These are phyloP conservation scores for Hirudo medicinalis DNA, from an alignment of 1,140 invertebrate genomes.

Conservation along the genomic window DNA sequence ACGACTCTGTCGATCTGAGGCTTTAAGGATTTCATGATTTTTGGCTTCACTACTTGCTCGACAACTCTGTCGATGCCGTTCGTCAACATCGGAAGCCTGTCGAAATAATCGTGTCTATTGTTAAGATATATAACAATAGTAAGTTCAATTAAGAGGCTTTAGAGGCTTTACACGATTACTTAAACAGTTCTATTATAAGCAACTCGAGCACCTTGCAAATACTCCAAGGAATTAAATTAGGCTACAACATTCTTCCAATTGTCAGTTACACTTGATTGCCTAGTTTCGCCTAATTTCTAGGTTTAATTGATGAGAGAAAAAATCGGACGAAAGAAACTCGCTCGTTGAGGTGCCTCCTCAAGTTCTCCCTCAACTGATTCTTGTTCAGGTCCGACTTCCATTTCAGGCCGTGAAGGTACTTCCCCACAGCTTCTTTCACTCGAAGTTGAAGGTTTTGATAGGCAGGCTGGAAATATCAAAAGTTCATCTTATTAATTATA, in stretches of 20 bases:
- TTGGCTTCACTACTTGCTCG: conserved; percentile 85
- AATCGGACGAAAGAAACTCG: conserved; percentile 43
- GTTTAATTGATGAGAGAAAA: too few species aligned
- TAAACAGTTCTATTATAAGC: too few species aligned
- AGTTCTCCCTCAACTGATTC: conserved; percentile 73
- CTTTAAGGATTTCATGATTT: conserved; percentile 67
- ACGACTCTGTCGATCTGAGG: conserved; percentile 79
- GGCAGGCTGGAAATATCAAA: conserved; percentile 52
- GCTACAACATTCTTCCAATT: too few species aligned
- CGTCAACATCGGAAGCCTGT: conserved; percentile 63
- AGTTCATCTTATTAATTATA: too few species aligned
- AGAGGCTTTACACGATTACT: too few species aligned
- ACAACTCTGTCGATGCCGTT: conserved; percentile 80
- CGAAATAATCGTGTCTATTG: not conserved
- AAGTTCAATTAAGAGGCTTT: not conserved
- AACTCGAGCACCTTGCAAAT: too few species aligned
- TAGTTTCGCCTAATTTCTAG: too few species aligned
- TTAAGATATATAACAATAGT: not conserved
- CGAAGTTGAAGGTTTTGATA: conserved; percentile 80
- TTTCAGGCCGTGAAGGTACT: conserved; percentile 62
- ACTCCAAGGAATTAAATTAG: too few species aligned
- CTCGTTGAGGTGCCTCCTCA: conserved; percentile 77
- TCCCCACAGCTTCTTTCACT: conserved; percentile 69
- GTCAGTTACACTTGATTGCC: too few species aligned
- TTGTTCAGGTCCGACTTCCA: conserved; percentile 81